Evolutionary conservation across 1,140 invertebrate genomes (phyloP).

Genomic region (Neoseiulus cucumeris): DNA sequence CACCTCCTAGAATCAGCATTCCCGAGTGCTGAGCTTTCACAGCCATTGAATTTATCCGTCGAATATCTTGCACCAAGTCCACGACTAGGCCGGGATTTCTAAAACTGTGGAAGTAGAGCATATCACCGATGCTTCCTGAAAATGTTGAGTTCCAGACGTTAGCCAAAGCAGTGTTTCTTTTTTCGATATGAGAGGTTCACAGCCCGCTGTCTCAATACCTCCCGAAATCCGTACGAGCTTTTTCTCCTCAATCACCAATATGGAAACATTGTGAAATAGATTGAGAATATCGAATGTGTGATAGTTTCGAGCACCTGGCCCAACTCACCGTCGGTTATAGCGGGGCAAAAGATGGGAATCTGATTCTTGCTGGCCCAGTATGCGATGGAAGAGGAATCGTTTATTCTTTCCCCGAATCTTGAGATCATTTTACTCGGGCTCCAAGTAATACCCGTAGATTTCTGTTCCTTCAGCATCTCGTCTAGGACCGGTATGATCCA

Average conservation of each 20-base stretch:
- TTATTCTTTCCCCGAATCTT: constrained; percentile 67
- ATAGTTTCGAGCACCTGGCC: no score
- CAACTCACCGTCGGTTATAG: constrained; percentile 68
- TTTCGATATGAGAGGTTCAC: no score
- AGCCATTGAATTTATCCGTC: constrained; percentile 78
- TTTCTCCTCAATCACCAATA: no score
- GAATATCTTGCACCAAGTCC: constrained; percentile 82
- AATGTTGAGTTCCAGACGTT: no score
- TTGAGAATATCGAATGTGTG: no score
- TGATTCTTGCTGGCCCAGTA: constrained; percentile 96
- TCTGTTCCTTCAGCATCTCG: constrained; percentile 72
- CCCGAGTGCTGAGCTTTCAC: constrained; percentile 76
- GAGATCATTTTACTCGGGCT: constrained; percentile 75
- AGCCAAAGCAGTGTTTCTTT: no score
- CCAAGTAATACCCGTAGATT: constrained; percentile 44
- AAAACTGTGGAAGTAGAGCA: constrained; percentile 97
- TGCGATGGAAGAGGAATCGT: constrained; percentile 74
- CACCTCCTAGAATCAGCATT: constrained; percentile 93
- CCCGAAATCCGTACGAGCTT: no score
- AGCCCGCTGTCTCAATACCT: no score
- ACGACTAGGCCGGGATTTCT: constrained; percentile 72
- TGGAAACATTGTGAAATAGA: no score
- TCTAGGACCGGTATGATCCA: constrained; percentile 91
- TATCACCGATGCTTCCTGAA: constrained; percentile 65
- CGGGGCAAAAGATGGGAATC: constrained; percentile 95